Base-by-base conservation (phyloP, 2,113 vertebrate species). In the Callorhinus ursinus region DNA sequence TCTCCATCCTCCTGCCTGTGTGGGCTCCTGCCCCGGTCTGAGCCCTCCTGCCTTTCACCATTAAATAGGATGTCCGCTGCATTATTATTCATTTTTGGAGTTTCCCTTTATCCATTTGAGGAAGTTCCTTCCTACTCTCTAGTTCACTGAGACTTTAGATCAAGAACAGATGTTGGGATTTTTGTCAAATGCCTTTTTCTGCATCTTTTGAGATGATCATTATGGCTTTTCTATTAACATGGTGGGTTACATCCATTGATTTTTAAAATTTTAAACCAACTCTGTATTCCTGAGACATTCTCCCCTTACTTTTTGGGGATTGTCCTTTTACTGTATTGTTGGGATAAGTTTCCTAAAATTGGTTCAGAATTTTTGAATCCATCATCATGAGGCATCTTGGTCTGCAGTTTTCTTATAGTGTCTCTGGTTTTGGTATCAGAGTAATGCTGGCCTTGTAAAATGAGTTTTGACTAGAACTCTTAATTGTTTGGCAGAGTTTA, bases 111-210 rank as follows among this genome's bases (percentile, higher is more conserved):
- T 76, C 10, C 3, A 7, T 57, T 57, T 91, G 36, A 87, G 36
- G 13, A 94, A 65, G 42, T 82, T 82, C 9, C 31, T 71, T 81
- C 90, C 59, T 72, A 65, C 46, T 57, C 36, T 31, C 9, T 81
- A 57, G 55, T 46, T 74, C 82, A 13, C 33, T 15, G 19, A 74
- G 42, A n/a, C 11, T 72, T 59, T 51, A 90, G 72, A 65, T 65
- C 28, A 65, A 79, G 51, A 72, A 65, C 26, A 4, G 21, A 22
- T 63, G 2, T 85, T 91, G 67, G 92, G 24, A 33, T 85, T 80
- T 91, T 71, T 88, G 39, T 59, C 69, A 93, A 15, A 84, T 84
- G 69, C 24, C 84, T 53, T 63, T 90, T 93, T 55, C 19, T 61
- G 28, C 4, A 39, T 49, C 28, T 65, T 14, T 24, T 39, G 86